These are phyloP conservation scores for Octonoba sinensis DNA, from an alignment of 2,888 invertebrate genomes.

Conservation along the genomic window DNA sequence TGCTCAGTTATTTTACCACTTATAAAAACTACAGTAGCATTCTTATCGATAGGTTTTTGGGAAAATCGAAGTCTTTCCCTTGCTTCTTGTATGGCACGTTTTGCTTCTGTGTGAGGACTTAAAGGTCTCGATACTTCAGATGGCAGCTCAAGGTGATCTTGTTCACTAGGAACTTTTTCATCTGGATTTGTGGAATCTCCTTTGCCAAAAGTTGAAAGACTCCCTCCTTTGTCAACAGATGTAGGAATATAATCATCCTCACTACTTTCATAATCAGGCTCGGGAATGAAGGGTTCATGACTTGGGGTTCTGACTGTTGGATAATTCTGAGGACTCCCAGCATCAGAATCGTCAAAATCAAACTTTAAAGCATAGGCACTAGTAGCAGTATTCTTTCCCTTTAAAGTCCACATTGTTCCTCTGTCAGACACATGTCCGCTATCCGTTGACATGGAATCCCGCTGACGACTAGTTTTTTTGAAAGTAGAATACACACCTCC, in stretches of 20 bases:
- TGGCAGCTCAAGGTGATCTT: neutral
- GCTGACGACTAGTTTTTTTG: conserved; percentile 51
- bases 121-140: conserved; percentile 18
- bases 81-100: conserved; percentile 64
- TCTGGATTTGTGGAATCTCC: conserved; percentile 40
- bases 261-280: conserved; percentile 87
- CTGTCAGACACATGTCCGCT: conserved; percentile 63
- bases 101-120: conserved; percentile 64
- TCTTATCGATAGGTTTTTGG: conserved; percentile 57
- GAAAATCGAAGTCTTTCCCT: conserved; percentile 59
- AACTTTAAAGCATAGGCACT: conserved; percentile 62
- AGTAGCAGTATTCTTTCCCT: conserved; percentile 53
- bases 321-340: conserved; percentile 60
- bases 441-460: conserved; percentile 63
- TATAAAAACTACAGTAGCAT: conserved; percentile 61
- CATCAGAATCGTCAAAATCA: conserved; percentile 62
- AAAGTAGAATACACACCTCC: conserved; percentile 58
- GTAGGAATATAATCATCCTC: conserved; percentile 77
- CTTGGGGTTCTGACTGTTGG: conserved; percentile 46
- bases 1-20: conserved; percentile 62
- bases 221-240: conserved; percentile 54
- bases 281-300: conserved; percentile 83
- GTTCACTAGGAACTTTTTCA: conserved; percentile 35
- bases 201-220: conserved; percentile 63
- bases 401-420: conserved; percentile 55